These are phyloP conservation scores for Diorhabda elongata DNA, from an alignment of 1,140 invertebrate genomes.

Conservation along the genomic window DNA sequence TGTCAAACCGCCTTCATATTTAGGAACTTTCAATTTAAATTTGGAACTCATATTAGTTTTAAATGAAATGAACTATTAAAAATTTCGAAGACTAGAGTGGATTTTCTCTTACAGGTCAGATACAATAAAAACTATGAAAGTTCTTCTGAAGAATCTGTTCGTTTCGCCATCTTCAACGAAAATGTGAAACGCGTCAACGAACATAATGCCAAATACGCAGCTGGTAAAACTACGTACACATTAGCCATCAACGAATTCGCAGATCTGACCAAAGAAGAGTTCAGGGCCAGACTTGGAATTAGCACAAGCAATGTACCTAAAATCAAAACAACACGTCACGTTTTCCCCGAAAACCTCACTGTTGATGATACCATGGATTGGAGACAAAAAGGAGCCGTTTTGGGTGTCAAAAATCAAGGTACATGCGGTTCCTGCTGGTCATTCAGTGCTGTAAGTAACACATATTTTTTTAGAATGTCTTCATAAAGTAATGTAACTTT, in stretches of 20 bases:
- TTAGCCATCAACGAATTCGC: constrained; percentile 8
- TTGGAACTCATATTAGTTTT: too few relatives aligned
- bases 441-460: not conserved
- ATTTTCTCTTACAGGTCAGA: not conserved
- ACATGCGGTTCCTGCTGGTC: too few relatives aligned
- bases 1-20: too few relatives aligned
- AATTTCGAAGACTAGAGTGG: too few relatives aligned
- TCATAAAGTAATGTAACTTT: not conserved
- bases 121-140: not conserved
- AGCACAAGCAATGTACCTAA: not conserved
- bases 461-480: not conserved
- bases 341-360: not conserved
- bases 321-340: not conserved
- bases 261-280: constrained; percentile 9
- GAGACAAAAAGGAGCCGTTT: too few relatives aligned
- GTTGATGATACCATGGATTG: not conserved
- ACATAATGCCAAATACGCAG: constrained; percentile 10
- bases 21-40: too few relatives aligned
- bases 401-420: too few relatives aligned
- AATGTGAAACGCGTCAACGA: not conserved
- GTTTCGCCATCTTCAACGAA: not conserved
- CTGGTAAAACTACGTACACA: not conserved
- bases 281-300: not conserved
- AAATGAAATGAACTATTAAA: too few relatives aligned
- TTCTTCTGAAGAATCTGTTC: not conserved